phyloP scores from a whole-genome alignment of 2,113 vertebrate genomes.

The Nycticorax nycticorax region DNA sequence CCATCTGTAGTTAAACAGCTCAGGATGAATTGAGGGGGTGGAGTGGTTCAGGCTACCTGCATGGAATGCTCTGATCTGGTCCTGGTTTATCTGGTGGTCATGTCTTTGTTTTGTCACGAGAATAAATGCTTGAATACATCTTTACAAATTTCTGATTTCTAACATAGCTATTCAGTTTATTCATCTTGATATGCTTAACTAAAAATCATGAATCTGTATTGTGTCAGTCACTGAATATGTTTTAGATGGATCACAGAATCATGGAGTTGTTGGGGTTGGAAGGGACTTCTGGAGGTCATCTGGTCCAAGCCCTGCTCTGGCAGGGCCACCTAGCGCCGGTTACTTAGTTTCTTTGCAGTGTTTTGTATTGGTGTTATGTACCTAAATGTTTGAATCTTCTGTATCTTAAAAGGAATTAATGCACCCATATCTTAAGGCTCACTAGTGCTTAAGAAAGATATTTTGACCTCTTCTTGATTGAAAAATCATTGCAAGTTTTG shows the following conservation, averaged over 20 bases:
- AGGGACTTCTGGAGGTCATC: background rate
- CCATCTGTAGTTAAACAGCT: background rate
- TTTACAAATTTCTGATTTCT: background rate
- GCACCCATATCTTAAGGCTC: background rate
- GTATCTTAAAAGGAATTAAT: background rate
- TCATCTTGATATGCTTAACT: background rate
- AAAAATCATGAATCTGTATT: background rate
- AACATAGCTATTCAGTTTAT: background rate
- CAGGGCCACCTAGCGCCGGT: background rate
- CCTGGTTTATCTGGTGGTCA: background rate
- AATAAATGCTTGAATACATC: background rate
- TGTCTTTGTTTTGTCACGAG: background rate
- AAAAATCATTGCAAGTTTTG: background rate
- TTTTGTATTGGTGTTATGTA: background rate
- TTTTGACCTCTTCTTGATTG: background rate
- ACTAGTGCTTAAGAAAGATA: background rate
- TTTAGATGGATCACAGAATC: background rate
- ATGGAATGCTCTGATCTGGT: background rate
- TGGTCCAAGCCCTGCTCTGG: background rate
- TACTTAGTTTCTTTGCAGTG: background rate
- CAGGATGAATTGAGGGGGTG: background rate
- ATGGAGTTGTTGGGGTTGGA: background rate
- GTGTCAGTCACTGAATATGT: background rate
- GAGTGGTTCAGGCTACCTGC: background rate
- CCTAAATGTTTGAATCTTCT: background rate